Base-by-base conservation (phyloP, 2,888 invertebrate species). In the Zhuqinia jingwanae region DNA sequence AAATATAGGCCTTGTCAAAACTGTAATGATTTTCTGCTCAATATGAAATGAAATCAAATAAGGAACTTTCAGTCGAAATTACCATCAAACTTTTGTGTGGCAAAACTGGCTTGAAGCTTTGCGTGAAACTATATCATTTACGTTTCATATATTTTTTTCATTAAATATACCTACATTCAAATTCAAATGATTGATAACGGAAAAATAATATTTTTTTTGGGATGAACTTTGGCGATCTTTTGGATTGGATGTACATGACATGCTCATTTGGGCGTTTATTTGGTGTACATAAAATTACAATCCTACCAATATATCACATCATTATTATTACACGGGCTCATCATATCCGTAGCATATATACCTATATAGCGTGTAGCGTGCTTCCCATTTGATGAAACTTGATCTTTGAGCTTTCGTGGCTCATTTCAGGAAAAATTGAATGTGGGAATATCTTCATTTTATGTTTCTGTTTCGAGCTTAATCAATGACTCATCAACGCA, bases 21-120 rank as follows among this genome's bases (percentile, higher is more conserved):
- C n/a, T n/a, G n/a, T n/a, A n/a, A 36, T 8, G 36, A 36, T 36
- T 36, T 36, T 36, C n/a, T n/a, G n/a, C n/a, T n/a, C n/a, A n/a
- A n/a, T n/a, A n/a, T n/a, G n/a, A n/a, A n/a, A n/a, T n/a, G n/a
- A n/a, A 36, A 8, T 36, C 8, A 73, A 80, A 70, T 80, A 70
- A 68, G 70, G 73, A 81, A 73, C 56, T 58, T 81, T 81, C 58
- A 60, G 70, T 42, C 42, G 75, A 75, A 75, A 75, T 56, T 13
- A 58, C 10, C 27, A 80, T 56, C 45, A 73, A 73, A 77, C n/a
- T n/a, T n/a, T n/a, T 25, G 15, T 58, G 45, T 77, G 45, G 25
- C 77, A 30, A 75, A 36, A 36, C 27, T 53, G 17, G 30, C 50
- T 10, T 50, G 47, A 53, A 50, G 17, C 20, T 30, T 75, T 30